Conservation (phyloP, 2,797 vertebrate species). For the Enteromius argenteus region DNA sequence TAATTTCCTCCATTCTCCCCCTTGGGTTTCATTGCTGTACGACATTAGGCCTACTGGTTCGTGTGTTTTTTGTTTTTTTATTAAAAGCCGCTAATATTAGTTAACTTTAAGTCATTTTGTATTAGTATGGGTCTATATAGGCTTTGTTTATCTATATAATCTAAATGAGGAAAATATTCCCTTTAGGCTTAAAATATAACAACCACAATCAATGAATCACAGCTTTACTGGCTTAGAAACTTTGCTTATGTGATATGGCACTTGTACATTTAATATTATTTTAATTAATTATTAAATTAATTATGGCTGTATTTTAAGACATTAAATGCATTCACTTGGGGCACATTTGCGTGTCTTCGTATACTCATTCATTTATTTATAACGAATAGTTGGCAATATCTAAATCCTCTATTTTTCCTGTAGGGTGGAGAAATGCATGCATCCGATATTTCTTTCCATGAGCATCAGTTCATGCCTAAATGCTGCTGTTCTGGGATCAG, state of each 20-base stretch:
- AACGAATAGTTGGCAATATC: background rate
- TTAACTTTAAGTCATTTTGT: too few relatives aligned
- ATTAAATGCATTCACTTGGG: background rate
- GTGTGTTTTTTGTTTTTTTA: too few relatives aligned
- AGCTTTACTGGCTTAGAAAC: background rate
- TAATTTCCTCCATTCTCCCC: too few relatives aligned
- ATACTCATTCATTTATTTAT: background rate
- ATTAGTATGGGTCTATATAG: too few relatives aligned
- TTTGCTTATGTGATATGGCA: background rate
- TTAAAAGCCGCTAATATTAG: too few relatives aligned
- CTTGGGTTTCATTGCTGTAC: too few relatives aligned
- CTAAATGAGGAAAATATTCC: too few relatives aligned
- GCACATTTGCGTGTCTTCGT: background rate
- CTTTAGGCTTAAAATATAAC: background rate
- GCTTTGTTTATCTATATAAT: too few relatives aligned
- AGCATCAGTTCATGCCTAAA: background rate
- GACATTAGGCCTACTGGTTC: too few relatives aligned
- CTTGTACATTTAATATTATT: background rate
- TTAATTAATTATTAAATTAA: background rate
- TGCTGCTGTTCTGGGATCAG: slow-evolving; percentile 45
- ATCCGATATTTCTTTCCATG: slow-evolving; percentile 9
- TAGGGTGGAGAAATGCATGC: background rate
- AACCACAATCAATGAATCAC: background rate
- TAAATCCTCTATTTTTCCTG: background rate
- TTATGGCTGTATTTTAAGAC: background rate